These are phyloP conservation scores for Micromesistius poutassou DNA, from an alignment of 2,797 vertebrate species.

Conservation along the genomic window DNA sequence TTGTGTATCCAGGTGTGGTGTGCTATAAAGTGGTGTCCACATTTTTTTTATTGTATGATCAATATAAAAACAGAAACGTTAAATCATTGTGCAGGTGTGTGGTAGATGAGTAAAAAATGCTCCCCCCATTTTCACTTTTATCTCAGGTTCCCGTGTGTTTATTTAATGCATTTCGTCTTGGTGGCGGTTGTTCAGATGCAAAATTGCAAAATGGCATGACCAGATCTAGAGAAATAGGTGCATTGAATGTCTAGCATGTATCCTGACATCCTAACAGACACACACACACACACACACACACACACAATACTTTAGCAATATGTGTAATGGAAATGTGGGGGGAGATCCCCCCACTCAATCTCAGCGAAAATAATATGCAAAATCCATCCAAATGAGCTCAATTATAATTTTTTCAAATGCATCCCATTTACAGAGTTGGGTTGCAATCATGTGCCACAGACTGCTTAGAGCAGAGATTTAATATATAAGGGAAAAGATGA, in stretches of 20 bases:
- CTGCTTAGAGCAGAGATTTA: neutral
- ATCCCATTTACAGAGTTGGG: neutral
- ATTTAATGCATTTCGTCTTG: neutral
- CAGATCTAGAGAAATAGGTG: too few relatives aligned
- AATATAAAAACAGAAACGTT: neutral
- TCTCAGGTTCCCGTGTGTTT: neutral
- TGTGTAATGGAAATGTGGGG: neutral
- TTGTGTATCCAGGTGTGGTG: neutral
- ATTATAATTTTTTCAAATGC: neutral
- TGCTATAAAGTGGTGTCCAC: neutral
- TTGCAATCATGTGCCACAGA: neutral
- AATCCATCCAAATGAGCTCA: neutral
- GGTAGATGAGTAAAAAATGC: neutral
- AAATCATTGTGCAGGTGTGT: neutral
- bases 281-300: neutral
- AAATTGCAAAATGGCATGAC: too few relatives aligned
- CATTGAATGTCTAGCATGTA: too few relatives aligned
- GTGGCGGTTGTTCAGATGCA: too few relatives aligned
- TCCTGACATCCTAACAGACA: neutral
- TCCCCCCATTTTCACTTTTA: neutral
- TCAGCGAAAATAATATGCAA: neutral
- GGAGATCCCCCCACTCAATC: conserved; percentile 4
- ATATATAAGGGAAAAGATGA: neutral
- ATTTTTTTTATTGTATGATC: too few relatives aligned
- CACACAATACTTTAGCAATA: neutral